phyloP scores from a whole-genome alignment of 2,888 invertebrate species.

The Pyralis farinalis region DNA sequence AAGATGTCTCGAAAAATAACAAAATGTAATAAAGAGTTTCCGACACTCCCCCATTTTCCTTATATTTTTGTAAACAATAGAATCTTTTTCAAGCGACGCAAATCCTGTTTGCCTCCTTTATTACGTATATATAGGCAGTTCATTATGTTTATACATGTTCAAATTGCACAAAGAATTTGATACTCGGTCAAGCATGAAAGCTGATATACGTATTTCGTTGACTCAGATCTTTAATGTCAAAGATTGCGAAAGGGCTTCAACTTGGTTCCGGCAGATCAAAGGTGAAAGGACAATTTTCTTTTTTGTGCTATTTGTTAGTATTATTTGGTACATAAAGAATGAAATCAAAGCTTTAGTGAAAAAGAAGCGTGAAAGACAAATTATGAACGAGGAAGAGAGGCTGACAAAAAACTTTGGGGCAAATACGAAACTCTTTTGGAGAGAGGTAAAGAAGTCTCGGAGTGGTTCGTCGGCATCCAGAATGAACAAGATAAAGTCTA shows the following conservation, averaged over 20 bases:
- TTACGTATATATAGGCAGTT: background rate
- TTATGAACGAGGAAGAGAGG: too few relatives aligned
- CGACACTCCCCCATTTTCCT: background rate
- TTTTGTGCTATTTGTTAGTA: too few relatives aligned
- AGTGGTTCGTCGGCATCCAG: too few relatives aligned
- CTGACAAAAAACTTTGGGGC: too few relatives aligned
- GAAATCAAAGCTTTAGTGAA: too few relatives aligned
- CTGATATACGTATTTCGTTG: background rate
- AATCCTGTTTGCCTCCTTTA: background rate
- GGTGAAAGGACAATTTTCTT: too few relatives aligned
- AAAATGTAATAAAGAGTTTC: slow-evolving; percentile 3
- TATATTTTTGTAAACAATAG: slow-evolving; percentile 3
- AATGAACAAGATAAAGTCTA: too few relatives aligned
- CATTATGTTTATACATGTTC: background rate
- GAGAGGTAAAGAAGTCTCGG: too few relatives aligned
- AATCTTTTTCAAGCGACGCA: background rate
- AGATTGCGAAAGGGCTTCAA: background rate
- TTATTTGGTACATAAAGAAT: too few relatives aligned
- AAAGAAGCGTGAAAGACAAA: too few relatives aligned
- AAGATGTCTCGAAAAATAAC: too few relatives aligned
- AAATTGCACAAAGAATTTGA: slow-evolving; percentile 3
- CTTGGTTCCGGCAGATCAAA: slow-evolving; percentile 7
- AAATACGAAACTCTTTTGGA: too few relatives aligned
- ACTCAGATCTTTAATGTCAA: background rate
- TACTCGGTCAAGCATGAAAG: background rate